phyloP scores from a whole-genome alignment of 2,113 vertebrate species.

The Zapornia atra region DNA sequence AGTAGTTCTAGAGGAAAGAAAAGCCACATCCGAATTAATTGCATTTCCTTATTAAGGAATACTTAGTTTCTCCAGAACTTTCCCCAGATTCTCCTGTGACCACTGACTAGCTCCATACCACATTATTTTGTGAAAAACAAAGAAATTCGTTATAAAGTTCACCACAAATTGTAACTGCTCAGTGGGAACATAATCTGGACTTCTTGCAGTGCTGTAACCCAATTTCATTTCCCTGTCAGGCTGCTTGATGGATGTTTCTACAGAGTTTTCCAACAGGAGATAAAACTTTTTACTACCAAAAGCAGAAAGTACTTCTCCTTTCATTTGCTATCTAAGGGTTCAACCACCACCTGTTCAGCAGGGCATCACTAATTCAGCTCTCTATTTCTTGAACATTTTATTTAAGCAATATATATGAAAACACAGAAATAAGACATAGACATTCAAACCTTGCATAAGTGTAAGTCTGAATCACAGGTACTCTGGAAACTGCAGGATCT shows the following conservation, averaged over 20 bases:
- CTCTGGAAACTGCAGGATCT: neutral
- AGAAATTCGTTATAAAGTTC: neutral
- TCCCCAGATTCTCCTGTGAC: neutral
- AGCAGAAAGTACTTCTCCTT: neutral
- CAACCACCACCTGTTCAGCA: neutral
- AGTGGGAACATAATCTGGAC: conserved; percentile 40
- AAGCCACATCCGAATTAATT: neutral
- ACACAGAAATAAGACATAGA: neutral
- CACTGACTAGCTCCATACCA: neutral
- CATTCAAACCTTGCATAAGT: neutral
- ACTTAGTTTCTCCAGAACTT: neutral
- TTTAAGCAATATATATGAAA: neutral
- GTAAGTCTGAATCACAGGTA: neutral
- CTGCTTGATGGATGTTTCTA: conserved; percentile 56
- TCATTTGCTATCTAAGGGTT: neutral
- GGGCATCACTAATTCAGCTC: neutral
- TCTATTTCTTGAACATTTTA: neutral
- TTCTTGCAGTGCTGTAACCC: conserved; percentile 56
- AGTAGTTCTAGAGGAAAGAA: neutral
- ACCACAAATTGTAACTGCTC: conserved; percentile 56
- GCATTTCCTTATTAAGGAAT: neutral
- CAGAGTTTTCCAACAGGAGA: conserved; percentile 53
- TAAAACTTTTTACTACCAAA: conserved; percentile 30
- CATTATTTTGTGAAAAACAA: conserved; percentile 26
- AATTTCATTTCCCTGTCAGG: conserved; percentile 71